Evolutionary conservation across 2,888 invertebrate genomes (phyloP).

Genomic region (Tipula confusa): DNA sequence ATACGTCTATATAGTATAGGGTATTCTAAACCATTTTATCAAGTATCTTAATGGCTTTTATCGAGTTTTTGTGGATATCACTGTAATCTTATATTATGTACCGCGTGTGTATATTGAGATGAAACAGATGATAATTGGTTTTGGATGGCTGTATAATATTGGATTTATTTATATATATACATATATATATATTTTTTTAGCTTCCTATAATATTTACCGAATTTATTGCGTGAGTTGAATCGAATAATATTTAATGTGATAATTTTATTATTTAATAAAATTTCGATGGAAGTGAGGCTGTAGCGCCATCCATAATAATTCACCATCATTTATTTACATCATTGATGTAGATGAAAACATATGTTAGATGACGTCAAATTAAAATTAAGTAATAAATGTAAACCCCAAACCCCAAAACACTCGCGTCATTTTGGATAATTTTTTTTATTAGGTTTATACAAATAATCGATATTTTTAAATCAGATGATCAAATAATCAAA

Average conservation of each 20-base stretch:
- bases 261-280: background rate
- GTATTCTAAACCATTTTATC: background rate
- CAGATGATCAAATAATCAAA: background rate
- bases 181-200: too few relatives aligned
- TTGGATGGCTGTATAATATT: background rate
- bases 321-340: too few relatives aligned
- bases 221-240: conserved; percentile 20
- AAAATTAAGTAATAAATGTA: background rate
- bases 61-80: background rate
- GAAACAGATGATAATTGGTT: background rate
- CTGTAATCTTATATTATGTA: background rate
- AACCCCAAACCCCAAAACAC: background rate
- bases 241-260: background rate
- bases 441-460: background rate
- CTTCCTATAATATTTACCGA: too few relatives aligned
- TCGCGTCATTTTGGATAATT: too few relatives aligned
- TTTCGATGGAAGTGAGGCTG: too few relatives aligned
- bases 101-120: background rate
- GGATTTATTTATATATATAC: background rate
- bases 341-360: background rate
- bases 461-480: background rate
- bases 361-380: background rate
- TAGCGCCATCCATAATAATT: too few relatives aligned
- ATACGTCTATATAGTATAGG: background rate
- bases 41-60: background rate